Base-by-base conservation (phyloP, 2,797 vertebrate genomes). In the Moxostoma hubbsi region DNA sequence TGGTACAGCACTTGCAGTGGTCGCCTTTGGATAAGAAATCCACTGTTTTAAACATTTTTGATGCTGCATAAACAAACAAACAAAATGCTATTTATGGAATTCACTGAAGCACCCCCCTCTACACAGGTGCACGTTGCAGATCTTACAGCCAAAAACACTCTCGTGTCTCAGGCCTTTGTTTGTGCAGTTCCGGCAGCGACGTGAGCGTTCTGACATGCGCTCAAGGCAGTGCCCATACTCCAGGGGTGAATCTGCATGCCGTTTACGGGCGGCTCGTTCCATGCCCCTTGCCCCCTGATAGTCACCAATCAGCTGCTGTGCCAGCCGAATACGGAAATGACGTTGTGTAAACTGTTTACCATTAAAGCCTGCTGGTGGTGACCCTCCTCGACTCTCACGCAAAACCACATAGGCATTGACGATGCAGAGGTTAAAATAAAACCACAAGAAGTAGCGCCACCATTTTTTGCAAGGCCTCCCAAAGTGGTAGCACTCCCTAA, bases 391-490 rank as follows among this genome's bases (percentile, higher is more conserved):
- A 86, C 91, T 94, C 88, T 94, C 94, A 59, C 92, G 87, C 86
- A 93, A 88, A 74, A 95, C 85, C 63, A 95, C 86, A 84, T 95
- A 95, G 73, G 94, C 93, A 7, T 95, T 93, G 82, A 95, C 94
- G 10, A 95, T 93, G 87, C 93, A 94, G 81, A 95, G 84, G 24
- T 95, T 95, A 55, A 95, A 90, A 54, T 94, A 95, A 86, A 95
- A 95, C 94, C 94, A 95, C 85, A 95, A 86, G 77, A 95, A 94
- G 88, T 94, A 95, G 84, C 94, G 93, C 94, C 94, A 95, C 94
- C 94, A 95, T 88, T 94, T 95, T 86, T 94, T 95, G 55, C 94
- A 94, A 0, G 94, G 93, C 81, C 94, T 85, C 49, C 94, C 94
- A 0, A 95, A 94, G 85, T 94, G 93, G 88, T 95, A 95, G 90